Percentiles rank a stretch among this genome's conserved stretches.
These are phyloP conservation scores for Cyrtorhinus lividipennis DNA, from an alignment of 1,140 invertebrate genomes.

Conservation along the genomic window DNA sequence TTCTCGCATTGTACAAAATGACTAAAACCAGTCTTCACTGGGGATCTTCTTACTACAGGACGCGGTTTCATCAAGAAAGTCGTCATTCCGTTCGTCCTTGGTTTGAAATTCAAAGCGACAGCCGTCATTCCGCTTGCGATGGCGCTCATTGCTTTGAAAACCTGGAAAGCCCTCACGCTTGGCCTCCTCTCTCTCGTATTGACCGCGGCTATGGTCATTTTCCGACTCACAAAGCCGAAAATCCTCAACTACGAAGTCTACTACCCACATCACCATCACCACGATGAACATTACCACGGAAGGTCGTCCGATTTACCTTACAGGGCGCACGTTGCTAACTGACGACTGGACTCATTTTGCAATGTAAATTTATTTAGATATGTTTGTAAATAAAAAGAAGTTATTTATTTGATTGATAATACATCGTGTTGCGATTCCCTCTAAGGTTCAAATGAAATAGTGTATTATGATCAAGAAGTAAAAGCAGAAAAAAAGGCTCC, in stretches of 20 bases:
- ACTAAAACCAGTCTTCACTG: too few relatives aligned
- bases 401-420: too few relatives aligned
- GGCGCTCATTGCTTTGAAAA: slow-evolving; percentile 66
- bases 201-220: slow-evolving; percentile 59
- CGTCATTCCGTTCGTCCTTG: slow-evolving; percentile 64
- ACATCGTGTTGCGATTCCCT: too few relatives aligned
- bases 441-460: too few relatives aligned
- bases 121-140: slow-evolving; percentile 62
- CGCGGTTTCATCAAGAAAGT: slow-evolving; percentile 68
- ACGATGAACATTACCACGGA: slow-evolving; percentile 44
- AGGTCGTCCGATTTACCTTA: slow-evolving; percentile 48
- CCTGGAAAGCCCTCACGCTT: slow-evolving; percentile 71
- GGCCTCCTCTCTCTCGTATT: slow-evolving; percentile 59
- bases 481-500: too few relatives aligned
- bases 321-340: slow-evolving; percentile 35
- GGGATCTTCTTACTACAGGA: slow-evolving; percentile 37
- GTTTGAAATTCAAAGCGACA: slow-evolving; percentile 69
- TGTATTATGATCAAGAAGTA: too few relatives aligned
- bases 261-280: slow-evolving; percentile 44
- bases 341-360: not conserved
- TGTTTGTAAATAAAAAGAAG: slow-evolving; percentile 9
- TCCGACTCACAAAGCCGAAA: slow-evolving; percentile 70
- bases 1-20: too few relatives aligned
- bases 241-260: slow-evolving; percentile 67
- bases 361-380: not conserved